Conservation (phyloP, 2,888 invertebrate genomes). For the Eilema griseolum region DNA sequence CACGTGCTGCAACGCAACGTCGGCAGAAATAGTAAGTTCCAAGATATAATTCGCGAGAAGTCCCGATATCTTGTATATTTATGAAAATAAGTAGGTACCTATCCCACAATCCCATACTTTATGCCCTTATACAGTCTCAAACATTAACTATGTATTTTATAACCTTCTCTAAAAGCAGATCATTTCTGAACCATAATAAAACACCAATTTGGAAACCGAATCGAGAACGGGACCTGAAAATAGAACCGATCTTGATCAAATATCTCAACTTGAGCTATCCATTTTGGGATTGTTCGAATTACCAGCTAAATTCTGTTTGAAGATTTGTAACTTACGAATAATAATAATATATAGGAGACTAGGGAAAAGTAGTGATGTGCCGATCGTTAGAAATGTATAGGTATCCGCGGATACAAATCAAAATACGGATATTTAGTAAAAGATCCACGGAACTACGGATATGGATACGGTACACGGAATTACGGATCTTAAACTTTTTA, state of each 20-base stretch:
- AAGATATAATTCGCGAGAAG: too few species aligned
- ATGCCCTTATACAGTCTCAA: neutral
- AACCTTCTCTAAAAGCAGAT: neutral
- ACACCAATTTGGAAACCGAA: neutral
- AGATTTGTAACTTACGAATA: constrained; percentile 22
- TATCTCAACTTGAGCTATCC: neutral
- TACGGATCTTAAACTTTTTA: neutral
- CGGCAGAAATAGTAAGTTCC: too few species aligned
- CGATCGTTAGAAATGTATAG: neutral
- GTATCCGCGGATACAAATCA: neutral
- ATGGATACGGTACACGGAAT: too few species aligned
- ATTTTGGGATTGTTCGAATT: neutral
- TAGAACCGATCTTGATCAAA: neutral
- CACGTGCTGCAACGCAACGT: too few species aligned
- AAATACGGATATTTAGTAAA: neutral
- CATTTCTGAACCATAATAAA: neutral
- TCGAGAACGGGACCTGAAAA: constrained; percentile 1
- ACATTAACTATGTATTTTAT: neutral
- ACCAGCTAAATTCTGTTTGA: constrained; percentile 3
- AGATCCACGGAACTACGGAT: neutral
- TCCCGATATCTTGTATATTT: too few species aligned
- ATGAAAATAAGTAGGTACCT: too few species aligned
- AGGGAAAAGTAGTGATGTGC: constrained; percentile 13
- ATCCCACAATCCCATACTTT: too few species aligned
- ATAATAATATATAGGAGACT: constrained; percentile 16